A percentile compares a stretch with the other conserved stretches of the same genome.
These are phyloP conservation scores for Tetramorium alpestre DNA, from an alignment of 1,140 invertebrate genomes.

Conservation along the genomic window DNA sequence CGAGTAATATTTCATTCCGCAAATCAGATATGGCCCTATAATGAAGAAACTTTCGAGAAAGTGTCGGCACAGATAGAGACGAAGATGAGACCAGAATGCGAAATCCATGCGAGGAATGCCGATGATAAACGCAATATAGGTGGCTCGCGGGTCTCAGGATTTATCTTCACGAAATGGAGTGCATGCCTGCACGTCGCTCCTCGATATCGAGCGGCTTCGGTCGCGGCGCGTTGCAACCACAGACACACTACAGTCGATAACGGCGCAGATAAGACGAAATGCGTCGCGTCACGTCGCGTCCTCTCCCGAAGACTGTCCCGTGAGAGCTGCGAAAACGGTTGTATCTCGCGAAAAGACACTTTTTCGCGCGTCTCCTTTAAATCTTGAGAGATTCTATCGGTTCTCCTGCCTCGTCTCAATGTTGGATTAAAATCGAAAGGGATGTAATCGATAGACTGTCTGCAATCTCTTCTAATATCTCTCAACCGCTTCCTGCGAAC, in stretches of 20 bases:
- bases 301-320: background rate
- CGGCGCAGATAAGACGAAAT: background rate
- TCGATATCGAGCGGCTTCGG: conserved; percentile 20
- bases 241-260: conserved; percentile 8
- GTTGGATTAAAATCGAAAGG: background rate
- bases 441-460: background rate
- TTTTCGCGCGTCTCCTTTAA: too few relatives aligned
- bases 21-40: background rate
- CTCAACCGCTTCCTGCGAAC: background rate
- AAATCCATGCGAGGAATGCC: background rate
- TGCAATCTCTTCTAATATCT: background rate
- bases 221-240: background rate
- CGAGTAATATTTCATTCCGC: background rate
- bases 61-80: background rate
- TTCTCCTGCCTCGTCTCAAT: background rate
- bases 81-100: background rate
- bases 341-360: background rate
- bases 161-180: conserved; percentile 4
- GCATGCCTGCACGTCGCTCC: background rate
- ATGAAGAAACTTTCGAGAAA: background rate
- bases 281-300: background rate
- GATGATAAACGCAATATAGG: background rate
- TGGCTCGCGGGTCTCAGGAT: background rate
- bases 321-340: background rate
- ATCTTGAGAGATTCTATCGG: too few relatives aligned